Percentiles rank a stretch among this genome's conserved stretches.
These are phyloP conservation scores for Holocentrus rufus DNA, from an alignment of 2,797 vertebrate genomes.

Conservation along the genomic window DNA sequence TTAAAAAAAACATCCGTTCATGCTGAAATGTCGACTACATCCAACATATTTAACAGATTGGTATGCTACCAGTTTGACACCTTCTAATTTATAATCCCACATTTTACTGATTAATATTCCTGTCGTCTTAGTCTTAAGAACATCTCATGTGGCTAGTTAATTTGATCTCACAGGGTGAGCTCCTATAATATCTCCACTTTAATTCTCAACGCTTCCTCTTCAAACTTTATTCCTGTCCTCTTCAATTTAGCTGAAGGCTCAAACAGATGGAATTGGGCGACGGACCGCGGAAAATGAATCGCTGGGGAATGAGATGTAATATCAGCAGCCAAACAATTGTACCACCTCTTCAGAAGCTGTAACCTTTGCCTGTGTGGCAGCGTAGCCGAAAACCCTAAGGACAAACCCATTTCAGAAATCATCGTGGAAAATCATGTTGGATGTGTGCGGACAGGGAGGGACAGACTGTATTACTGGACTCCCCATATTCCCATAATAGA, in stretches of 20 bases:
- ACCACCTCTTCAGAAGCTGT: constrained; percentile 46
- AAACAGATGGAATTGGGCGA: constrained; percentile 52
- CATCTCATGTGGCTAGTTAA: constrained; percentile 59
- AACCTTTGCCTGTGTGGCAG: constrained; percentile 49
- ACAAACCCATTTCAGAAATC: constrained; percentile 66
- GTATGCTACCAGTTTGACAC: constrained; percentile 49
- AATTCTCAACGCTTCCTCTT: constrained; percentile 54
- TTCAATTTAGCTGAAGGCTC: constrained; percentile 58
- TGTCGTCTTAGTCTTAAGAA: constrained; percentile 43
- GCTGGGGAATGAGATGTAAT: constrained; percentile 36
- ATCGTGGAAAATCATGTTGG: constrained; percentile 61
- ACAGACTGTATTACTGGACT: constrained; percentile 60
- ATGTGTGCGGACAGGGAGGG: constrained; percentile 27
- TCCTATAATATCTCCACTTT: constrained; percentile 55
- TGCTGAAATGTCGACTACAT: constrained; percentile 16
- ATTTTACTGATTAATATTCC: constrained; percentile 65
- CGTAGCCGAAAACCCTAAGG: constrained; percentile 46
- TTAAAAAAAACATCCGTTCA: not conserved
- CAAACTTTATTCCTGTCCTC: constrained; percentile 54
- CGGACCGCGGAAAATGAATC: constrained; percentile 37
- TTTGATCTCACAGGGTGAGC: constrained; percentile 54
- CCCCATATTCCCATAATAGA: constrained; percentile 73
- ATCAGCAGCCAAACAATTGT: constrained; percentile 59
- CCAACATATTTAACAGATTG: constrained; percentile 37
- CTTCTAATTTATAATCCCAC: constrained; percentile 57